Conservation (phyloP, 2,888 invertebrate genomes). For the Pecten maximus region DNA sequence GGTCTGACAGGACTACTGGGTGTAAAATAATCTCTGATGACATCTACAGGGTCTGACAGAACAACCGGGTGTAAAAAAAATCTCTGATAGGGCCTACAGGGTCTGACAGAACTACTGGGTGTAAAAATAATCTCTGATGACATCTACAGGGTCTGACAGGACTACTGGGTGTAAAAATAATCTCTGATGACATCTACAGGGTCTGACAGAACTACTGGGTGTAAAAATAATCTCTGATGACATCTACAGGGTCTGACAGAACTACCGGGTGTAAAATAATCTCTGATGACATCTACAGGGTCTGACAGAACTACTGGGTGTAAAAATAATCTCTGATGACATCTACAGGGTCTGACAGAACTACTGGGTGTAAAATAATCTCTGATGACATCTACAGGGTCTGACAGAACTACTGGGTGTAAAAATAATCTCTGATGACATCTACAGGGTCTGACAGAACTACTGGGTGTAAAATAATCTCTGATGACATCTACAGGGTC, state of each 20-base stretch:
- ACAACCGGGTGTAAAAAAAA: not conserved
- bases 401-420: not conserved
- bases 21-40: too few relatives aligned
- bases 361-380: not conserved
- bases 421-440: too few relatives aligned
- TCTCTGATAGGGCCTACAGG: too few relatives aligned
- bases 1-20: not conserved
- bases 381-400: too few relatives aligned
- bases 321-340: too few relatives aligned
- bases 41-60: not conserved
- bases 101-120: too few relatives aligned
- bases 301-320: not conserved
- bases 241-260: not conserved
- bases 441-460: not conserved
- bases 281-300: too few relatives aligned
- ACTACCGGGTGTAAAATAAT: not conserved
- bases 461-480: too few relatives aligned
- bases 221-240: too few relatives aligned
- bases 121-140: too few relatives aligned
- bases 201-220: not conserved
- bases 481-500: too few relatives aligned
- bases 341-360: not conserved
- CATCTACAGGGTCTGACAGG: not conserved
- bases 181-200: too few relatives aligned
- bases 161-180: not conserved